Evolutionary conservation across 2,797 vertebrate genomes (phyloP).

Genomic region (Protonibea diacanthus): DNA sequence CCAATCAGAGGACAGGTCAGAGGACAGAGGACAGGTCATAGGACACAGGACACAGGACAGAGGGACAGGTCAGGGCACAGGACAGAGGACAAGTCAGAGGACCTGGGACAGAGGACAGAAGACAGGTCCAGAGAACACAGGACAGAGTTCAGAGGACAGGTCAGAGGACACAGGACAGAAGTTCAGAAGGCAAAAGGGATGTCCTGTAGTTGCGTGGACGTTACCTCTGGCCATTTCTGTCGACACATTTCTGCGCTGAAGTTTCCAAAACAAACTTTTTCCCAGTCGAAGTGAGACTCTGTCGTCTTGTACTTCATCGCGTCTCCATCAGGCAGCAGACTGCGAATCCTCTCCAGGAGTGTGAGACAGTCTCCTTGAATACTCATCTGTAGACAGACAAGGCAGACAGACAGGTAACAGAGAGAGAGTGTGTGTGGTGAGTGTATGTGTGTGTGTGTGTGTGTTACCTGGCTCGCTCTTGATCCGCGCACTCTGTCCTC

Average conservation of each 20-base stretch:
- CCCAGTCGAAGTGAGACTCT: constrained; percentile 89
- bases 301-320: constrained; percentile 89
- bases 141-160: too few species aligned
- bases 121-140: too few species aligned
- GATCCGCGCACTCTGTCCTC: constrained; percentile 71
- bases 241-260: constrained; percentile 87
- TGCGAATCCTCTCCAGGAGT: constrained; percentile 86
- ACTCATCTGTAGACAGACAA: constrained; percentile 67
- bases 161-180: too few species aligned
- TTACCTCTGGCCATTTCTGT: constrained; percentile 87
- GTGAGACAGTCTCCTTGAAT: constrained; percentile 86
- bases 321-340: constrained; percentile 81
- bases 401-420: neutral
- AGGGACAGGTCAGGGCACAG: too few species aligned
- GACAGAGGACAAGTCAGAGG: too few species aligned
- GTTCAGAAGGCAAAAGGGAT: too few species aligned
- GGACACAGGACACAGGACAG: too few species aligned
- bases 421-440: too few species aligned
- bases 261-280: constrained; percentile 83
- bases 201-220: too few species aligned
- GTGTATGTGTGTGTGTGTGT: neutral
- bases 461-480: constrained; percentile 78
- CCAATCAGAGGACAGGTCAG: neutral
- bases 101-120: too few species aligned
- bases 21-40: too few species aligned